phyloP scores from a whole-genome alignment of 1,140 invertebrate genomes.

The Bombus consobrinus region DNA sequence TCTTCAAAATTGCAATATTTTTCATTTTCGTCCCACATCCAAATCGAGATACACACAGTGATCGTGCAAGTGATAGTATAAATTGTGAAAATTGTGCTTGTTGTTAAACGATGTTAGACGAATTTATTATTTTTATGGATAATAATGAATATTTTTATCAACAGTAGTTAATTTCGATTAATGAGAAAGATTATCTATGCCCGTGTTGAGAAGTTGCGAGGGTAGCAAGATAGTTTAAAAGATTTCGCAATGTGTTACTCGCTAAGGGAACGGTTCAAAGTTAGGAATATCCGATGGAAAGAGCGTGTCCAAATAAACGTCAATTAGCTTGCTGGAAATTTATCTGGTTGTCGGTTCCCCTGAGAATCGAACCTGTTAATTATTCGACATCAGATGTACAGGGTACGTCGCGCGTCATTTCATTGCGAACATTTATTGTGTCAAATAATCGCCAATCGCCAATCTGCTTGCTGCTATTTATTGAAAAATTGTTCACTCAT shows the following conservation, averaged over 20 bases:
- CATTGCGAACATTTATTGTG: background rate
- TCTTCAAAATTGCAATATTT: background rate
- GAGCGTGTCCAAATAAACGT: background rate
- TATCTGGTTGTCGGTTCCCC: background rate
- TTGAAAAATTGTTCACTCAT: background rate
- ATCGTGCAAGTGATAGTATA: background rate
- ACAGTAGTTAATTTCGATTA: background rate
- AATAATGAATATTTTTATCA: too few species aligned
- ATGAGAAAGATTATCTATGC: background rate
- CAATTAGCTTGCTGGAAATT: conserved; percentile 24
- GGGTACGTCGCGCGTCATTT: background rate
- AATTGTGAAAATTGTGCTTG: background rate
- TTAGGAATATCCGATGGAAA: conserved; percentile 12
- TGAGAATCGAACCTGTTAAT: conserved; percentile 14
- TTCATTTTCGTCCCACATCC: background rate
- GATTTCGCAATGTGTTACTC: background rate
- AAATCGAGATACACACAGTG: background rate
- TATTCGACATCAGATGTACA: background rate
- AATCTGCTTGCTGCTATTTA: conserved; percentile 5
- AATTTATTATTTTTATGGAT: background rate
- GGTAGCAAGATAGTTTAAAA: background rate
- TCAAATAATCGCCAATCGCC: background rate
- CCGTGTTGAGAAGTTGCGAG: background rate
- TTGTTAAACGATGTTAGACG: background rate
- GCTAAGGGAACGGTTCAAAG: background rate